Evolutionary conservation across 1,140 invertebrate species (phyloP).

Genomic region (Argopecten irradians): DNA sequence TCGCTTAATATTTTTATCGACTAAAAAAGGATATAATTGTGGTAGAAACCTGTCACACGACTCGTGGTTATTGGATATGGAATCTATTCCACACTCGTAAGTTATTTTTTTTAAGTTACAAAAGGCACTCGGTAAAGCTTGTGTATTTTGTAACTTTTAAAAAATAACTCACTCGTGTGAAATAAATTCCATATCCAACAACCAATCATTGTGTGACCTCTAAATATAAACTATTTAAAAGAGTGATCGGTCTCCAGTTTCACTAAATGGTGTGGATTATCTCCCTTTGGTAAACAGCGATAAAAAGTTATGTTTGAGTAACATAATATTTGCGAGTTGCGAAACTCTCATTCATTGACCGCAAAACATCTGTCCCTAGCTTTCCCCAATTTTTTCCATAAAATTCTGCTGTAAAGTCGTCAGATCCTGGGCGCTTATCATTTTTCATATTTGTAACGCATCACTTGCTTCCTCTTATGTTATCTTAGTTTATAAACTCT

Average conservation of each 20-base stretch:
- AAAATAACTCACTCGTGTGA: too few species aligned
- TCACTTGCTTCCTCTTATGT: slow-evolving; percentile 26
- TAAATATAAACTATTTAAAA: too few species aligned
- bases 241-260: slow-evolving; percentile 52
- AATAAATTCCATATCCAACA: too few species aligned
- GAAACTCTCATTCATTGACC: slow-evolving; percentile 28
- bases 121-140: too few species aligned
- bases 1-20: too few species aligned
- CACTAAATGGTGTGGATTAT: slow-evolving; percentile 11
- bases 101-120: too few species aligned
- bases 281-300: slow-evolving; percentile 44
- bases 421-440: slow-evolving; percentile 45
- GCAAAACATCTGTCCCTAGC: slow-evolving; percentile 23
- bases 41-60: too few species aligned
- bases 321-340: not conserved
- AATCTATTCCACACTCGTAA: too few species aligned
- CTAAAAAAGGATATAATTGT: too few species aligned
- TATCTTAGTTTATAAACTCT: slow-evolving; percentile 25
- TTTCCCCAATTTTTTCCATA: slow-evolving; percentile 37
- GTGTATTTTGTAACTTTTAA: too few species aligned
- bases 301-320: slow-evolving; percentile 38
- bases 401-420: slow-evolving; percentile 49
- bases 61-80: too few species aligned
- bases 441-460: slow-evolving; percentile 31
- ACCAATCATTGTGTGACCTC: too few species aligned